A percentile compares a stretch with the other conserved stretches of the same genome.
Evolutionary conservation across 2,113 vertebrate species (phyloP).

Genomic region (Lethenteron camtschaticum): DNA sequence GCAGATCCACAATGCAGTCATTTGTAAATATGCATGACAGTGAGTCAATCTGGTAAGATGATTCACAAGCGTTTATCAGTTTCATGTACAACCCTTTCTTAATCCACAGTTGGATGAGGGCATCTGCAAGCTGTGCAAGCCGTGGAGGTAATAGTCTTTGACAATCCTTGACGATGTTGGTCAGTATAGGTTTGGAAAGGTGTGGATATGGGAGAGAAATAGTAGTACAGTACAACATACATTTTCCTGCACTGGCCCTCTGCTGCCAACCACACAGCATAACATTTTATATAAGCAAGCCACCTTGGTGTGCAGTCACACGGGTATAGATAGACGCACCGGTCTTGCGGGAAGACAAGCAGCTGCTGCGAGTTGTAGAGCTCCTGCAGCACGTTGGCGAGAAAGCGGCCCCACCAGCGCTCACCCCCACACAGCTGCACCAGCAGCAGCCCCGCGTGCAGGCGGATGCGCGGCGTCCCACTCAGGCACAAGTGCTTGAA

Average conservation of each 20-base stretch:
- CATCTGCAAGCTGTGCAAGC: neutral
- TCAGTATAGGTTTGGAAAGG: too few relatives aligned
- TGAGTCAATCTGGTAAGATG: too few relatives aligned
- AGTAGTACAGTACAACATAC: too few relatives aligned
- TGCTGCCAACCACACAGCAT: too few relatives aligned
- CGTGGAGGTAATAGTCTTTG: too few relatives aligned
- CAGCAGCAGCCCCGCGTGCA: constrained; percentile 75
- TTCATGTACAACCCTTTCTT: neutral
- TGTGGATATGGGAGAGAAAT: too few relatives aligned
- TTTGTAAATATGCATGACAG: too few relatives aligned
- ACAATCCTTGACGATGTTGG: too few relatives aligned
- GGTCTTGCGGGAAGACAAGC: constrained; percentile 94
- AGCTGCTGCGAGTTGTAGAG: constrained; percentile 94
- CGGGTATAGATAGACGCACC: constrained; percentile 22
- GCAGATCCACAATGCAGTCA: neutral
- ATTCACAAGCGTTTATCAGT: neutral
- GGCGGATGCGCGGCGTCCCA: constrained; percentile 78
- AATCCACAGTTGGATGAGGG: neutral
- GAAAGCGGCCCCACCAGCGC: constrained; percentile 96
- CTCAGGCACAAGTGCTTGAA: constrained; percentile 97
- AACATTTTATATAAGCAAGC: too few relatives aligned
- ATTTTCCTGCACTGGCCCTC: too few relatives aligned
- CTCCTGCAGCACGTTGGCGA: constrained; percentile 90
- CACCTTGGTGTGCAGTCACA: too few relatives aligned
- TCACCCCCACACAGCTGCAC: constrained; percentile 89